Base-by-base conservation (phyloP, 2,113 vertebrate genomes). In the Raphicerus campestris region DNA sequence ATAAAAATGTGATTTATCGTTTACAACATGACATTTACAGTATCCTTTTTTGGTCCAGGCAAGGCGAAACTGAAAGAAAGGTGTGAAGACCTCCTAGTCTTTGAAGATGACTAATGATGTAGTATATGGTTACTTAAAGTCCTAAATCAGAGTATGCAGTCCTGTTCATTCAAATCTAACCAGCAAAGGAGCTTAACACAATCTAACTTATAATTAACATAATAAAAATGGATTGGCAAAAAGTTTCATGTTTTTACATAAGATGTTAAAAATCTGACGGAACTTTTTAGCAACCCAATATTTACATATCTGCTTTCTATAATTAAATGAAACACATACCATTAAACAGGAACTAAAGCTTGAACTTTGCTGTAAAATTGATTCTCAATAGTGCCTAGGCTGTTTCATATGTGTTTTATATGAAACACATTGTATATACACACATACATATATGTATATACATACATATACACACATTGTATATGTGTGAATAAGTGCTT, bases 1-100 rank as follows among this genome's bases (percentile, higher is more conserved):
- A 98, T 99, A 99, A 99, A 98, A 98, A 97, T 94, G 97, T 97
- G 98, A 98, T 98, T 98, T 98, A 98, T 98, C 97, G 94, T 98
- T 98, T 98, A 98, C 98, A 98, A 91, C 39, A 95, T 97, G 98
- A 98, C 98, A 97, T 98, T 98, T 99, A 98, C 98, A 98, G 97
- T 96, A 98, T 97, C 96, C 91, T 97, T 97, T 97, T 98, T 97
- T 91, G 93, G 98, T 97, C 93, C 73, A 98, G 93, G 98, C 96
- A 98, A 98, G 97, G 93, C 95, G 96, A 98, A 99, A 98, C 98
- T 97, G 94, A 95, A 97, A 98, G 98, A 98, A 98, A 96, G 97
- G 98, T 98, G 98, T 98, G 98, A 99, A 98, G 98, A 98, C 95
- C 93, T 98, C 97, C 95, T 97, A 87, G 97, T 91, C 98, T 98